Base-by-base conservation (phyloP, 2,113 vertebrate species). In the Diadophis punctatus region DNA sequence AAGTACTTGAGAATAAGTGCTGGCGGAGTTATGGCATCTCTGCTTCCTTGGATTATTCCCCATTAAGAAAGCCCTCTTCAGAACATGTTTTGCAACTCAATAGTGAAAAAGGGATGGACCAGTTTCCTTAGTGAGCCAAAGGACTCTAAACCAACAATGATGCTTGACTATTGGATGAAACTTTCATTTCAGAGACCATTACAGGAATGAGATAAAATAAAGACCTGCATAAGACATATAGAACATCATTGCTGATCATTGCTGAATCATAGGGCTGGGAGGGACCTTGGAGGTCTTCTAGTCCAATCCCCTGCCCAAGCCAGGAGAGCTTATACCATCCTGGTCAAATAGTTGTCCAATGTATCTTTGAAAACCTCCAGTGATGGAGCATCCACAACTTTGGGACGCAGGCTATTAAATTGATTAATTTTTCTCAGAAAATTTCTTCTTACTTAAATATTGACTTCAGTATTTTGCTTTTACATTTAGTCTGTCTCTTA, bases 181-280 rank as follows among this genome's bases (percentile, higher is more conserved):
- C 9, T 52, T 86, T 51, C 30, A 92, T 86, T 85, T 1, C 56
- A 1, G 51, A 90, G 30, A 2, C 30, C 20, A 22, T 89, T 63
- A 84, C 0, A 12, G 3, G 34, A 90, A 90, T 91, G 92, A 93
- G 11, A 90, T 34, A 90, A 90, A 92, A 49, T 30, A 1, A 6
- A 8, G 4, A 94, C 91, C 84, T 80, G 91, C 89, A 60, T 46
- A n/a, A 95, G 86, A 2, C 16, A 18, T 94, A 92, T 68, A 68
- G 63, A 68, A 68, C 5, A 14, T 53, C 14, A 53, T 53, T 53
- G 52, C 16, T 53, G 52, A 53, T 53, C 52, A 53, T 53, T 18
- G 16, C 30, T 68, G n/a, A 63, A n/a, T n/a, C 27, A n/a, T 14
- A 63, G 60, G 11, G 1, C 60, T 63, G 30, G 30, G 14, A 68